Percentiles rank a stretch among this genome's conserved stretches.
These are phyloP conservation scores for Brienomyrus longianalis DNA, from an alignment of 2,113 vertebrate genomes.

Conservation along the genomic window DNA sequence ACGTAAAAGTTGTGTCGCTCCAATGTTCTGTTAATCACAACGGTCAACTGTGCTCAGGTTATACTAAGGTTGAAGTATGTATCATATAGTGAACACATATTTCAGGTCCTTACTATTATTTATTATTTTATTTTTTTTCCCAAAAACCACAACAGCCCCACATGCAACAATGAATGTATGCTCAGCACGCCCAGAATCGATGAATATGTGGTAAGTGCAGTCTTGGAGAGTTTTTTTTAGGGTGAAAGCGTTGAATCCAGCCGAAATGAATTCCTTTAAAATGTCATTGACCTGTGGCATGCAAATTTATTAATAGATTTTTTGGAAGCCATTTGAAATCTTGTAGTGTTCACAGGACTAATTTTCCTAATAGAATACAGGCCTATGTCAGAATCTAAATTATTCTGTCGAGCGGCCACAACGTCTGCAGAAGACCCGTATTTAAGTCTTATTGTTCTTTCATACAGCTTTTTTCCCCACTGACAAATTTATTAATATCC, in stretches of 20 bases:
- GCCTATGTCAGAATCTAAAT: neutral
- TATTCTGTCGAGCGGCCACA: neutral
- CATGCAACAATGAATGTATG: neutral
- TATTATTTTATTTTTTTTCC: neutral
- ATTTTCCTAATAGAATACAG: neutral
- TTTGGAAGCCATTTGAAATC: neutral
- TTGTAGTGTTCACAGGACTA: neutral
- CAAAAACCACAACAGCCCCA: neutral
- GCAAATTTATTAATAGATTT: neutral
- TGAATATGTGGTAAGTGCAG: neutral
- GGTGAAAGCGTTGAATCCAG: neutral
- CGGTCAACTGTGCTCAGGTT: neutral
- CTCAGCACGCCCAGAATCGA: neutral
- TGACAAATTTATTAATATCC: conserved; percentile 4
- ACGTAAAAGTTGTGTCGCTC: neutral
- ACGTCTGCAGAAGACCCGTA: neutral
- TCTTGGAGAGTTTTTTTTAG: neutral
- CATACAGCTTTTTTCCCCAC: neutral
- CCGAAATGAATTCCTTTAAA: neutral
- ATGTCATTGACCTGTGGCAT: neutral
- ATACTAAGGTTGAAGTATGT: neutral
- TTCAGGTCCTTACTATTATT: neutral
- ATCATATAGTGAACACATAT: neutral
- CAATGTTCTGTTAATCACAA: neutral
- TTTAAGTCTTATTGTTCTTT: neutral